Base-by-base conservation (phyloP, 1,140 invertebrate species). In the Acromyrmex heyeri region DNA sequence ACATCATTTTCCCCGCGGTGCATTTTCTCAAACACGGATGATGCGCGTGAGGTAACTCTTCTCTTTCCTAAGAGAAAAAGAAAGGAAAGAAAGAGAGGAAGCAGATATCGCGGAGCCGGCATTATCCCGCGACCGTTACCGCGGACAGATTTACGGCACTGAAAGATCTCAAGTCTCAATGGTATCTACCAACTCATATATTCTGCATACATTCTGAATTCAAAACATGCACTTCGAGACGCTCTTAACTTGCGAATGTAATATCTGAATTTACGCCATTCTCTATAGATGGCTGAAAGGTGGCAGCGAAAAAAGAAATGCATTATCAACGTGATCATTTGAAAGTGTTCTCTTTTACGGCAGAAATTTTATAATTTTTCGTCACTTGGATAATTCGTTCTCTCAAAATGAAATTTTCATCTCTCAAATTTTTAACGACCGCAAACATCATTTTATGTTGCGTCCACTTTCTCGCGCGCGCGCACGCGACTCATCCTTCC, bases 321-420 rank as follows among this genome's bases (percentile, higher is more conserved):
- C 10, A 24, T 38, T 53, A 67, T 69, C 64, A 14, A 81, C 7
- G 24, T 14, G 10, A 18, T 69, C 7, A 55, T 69, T 34, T 21
- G n/a, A 70, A 57, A 14, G n/a, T 16, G 14, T 27, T 53, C 21
- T 48, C 2, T n/a, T 24, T 24, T 18, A 34, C 53, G 4, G 21
- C 5, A 16, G 8, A 30, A 70, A 44, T 30, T 81, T 70, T 70
- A n/a, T 44, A 16, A 81, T 30, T 34, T 34, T 34, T 34, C 21
- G 6, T 44, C 50, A 57, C 21, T 81, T 81, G 57, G 6, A 44
- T 24, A 82, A 24, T 30, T 30, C 3, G 38, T 24, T 77, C 14
- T 38, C 64, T 14, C 62, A 64, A 64, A 62, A 77, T n/a, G 14
- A 85, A 62, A 5, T 85, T 85, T 72, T 85, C 64, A 77, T 30